Evolutionary conservation across 2,888 invertebrate species (phyloP), one percentile per base, ranked within the genome.

Genomic region (Patella pellucida): DNA sequence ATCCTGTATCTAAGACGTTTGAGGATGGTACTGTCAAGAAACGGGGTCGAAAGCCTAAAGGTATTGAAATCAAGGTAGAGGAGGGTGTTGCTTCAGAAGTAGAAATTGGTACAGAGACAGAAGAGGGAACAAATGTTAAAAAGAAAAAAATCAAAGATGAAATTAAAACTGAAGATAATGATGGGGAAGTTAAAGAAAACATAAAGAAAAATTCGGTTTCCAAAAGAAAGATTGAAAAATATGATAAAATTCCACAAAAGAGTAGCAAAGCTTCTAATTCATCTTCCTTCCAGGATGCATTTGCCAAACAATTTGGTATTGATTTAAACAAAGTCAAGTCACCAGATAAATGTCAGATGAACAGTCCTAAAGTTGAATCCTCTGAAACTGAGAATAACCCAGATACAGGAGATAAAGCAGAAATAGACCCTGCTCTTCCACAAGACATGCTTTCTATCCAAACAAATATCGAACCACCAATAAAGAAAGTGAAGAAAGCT

Each of bases 1-100:
- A 88, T 79, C 88, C 88, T 27, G 81, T 86, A 54, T 79, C 82
- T 41, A 77, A 78, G 52, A 50, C 76, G 50, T 73, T 71, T 52
- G 77, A 78, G 31, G 56, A 67, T 68, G 16, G 54, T 52, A 23
- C 56, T 16, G 19, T 27, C 54, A 16, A 50, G 54, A 16, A 72
- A 41, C 31, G 52, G 19, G 69, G 76, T 15, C n/a, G 50, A 23
- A 67, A 67, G 52, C 67, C 19, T 27, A 52, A 41, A 52, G 52
- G 31, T 27, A 67, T 12, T 16, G 51, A 70, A 69, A 69, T 31
- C 14, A 76, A 74, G 54, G n/a, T 31, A 19, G 71, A 56, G 23
- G 19, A 70, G 4, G 31, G n/a, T 19, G 56, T 16, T 11, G 16
- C 23, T 31, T 15, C 16, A 12, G 62, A 70, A 15, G 23, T 31